Percentiles rank a stretch among this genome's conserved stretches.
These are phyloP conservation scores for Nothocercus julius DNA, from an alignment of 2,113 vertebrate genomes.

Conservation along the genomic window DNA sequence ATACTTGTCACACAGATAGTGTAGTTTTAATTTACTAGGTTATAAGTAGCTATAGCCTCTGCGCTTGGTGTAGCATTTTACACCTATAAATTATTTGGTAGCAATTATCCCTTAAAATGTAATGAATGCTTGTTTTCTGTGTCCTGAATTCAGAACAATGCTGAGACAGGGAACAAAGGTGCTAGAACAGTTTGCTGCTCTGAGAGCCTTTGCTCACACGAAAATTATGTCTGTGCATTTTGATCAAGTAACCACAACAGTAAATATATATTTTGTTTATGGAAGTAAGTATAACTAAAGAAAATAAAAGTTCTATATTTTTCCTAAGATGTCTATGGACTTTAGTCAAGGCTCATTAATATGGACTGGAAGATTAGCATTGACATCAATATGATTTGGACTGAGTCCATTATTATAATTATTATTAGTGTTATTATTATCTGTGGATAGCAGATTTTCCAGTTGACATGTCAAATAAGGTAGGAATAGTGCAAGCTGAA, in stretches of 20 bases:
- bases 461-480: not conserved
- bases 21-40: slow-evolving; percentile 76
- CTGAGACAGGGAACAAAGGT: not conserved
- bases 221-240: not conserved
- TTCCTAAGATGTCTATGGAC: not conserved
- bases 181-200: not conserved
- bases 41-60: slow-evolving; percentile 63
- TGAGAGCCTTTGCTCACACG: not conserved
- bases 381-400: not conserved
- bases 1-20: slow-evolving; percentile 25
- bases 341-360: not conserved
- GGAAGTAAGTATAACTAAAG: not conserved
- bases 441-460: not conserved
- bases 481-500: not conserved
- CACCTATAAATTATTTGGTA: slow-evolving; percentile 76
- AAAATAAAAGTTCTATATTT: not conserved
- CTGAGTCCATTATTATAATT: not conserved
- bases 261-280: not conserved
- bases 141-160: slow-evolving; percentile 64
- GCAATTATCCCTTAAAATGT: slow-evolving; percentile 74
- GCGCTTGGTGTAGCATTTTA: slow-evolving; percentile 42
- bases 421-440: not conserved
- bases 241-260: not conserved
- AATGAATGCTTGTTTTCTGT: slow-evolving; percentile 58
- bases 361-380: not conserved